Base-by-base conservation (phyloP, 2,888 invertebrate species). In the Drosophila barbarae region DNA sequence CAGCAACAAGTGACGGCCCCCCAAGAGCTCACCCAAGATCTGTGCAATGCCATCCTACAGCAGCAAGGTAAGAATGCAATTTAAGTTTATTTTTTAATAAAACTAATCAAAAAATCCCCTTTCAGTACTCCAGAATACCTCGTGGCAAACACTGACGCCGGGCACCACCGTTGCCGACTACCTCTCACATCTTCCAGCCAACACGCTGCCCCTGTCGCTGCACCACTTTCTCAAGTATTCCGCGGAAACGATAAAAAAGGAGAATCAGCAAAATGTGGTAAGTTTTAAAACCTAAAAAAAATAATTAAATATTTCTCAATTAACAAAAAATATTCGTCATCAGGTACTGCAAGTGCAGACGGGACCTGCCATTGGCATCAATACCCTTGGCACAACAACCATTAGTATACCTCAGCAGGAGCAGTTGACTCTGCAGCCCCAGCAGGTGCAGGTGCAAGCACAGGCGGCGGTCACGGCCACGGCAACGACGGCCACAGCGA, bases 201-300 rank as follows among this genome's bases (percentile, higher is more conserved):
- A 93, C 41, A 93, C 93, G 26, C 87, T 94, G 74, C 95, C 95
- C 0, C 89, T 96, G 57, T 95, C 95, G 28, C 90, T 96, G 53
- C 96, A 96, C 87, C 95, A 96, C 87, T 93, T 96, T 76, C 91
- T 96, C 36, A 95, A 95, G 88, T 95, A 95, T 89, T 95, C 95
- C 3, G 93, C 93, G 0, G 93, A 93, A 83, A 94, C 92, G 66
- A 93, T 93, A 68, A 95, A 95, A 86, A 93, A 95, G 73, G 95
- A 95, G 77, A 87, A 93, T 89, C 81, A 90, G 89, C 69, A 90
- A 90, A 85, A 91, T 90, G 89, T 88, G 80, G 89, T 89, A 81
- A 83, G 85, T 13, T 18, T 7, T 8, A 30, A 2, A 18, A 4
- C 18, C 9, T 12, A 4, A 1, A 18, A 18, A 18, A 18, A 18